Base-by-base conservation (phyloP, 2,888 invertebrate species). In the Eilema depressum region DNA sequence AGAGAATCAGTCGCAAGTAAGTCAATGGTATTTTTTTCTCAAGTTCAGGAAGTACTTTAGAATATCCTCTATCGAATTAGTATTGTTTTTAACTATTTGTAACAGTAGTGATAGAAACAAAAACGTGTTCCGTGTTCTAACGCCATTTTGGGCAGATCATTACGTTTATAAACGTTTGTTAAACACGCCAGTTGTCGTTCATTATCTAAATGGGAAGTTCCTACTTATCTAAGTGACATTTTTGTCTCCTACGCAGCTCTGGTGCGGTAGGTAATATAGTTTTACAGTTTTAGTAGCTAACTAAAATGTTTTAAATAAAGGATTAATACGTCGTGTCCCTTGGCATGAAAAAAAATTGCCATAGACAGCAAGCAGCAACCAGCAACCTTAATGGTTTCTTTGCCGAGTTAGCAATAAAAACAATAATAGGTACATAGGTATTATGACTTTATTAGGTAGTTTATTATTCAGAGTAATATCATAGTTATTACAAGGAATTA, bases 201-300 rank as follows among this genome's bases (percentile, higher is more conserved):
- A 86, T 88, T 92, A 92, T 91, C 90, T 91, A 87, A 91, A 89
- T 90, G 88, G 92, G 93, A 92, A 92, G 90, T 88, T 80, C 79
- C 85, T 85, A 84, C 86, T 92, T 92, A 91, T 90, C 89, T 91
- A 86, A 87, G 88, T 88, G 85, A 84, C 87, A 87, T 90, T 89
- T 91, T 88, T 84, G 86, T 87, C 87, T 87, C 86, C 85, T 86
- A 85, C 87, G 85, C 86, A 78, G 69, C 63, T 25, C 65, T 61
- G n/a, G 37, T 14, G 25, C 66, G 62, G 30, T 62, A 68, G 63
- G 30, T 62, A 68, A 60, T 64, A 62, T 28, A 33, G 63, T 63
- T 61, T 62, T 71, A 69, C 66, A 74, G 63, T 70, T 79, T 69
- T 69, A 23, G 60, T 41, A 69, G 37, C 37, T 41, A 63, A 59